Evolutionary conservation across 1,140 invertebrate genomes (phyloP).

Genomic region (Himalopsyche phryganea): DNA sequence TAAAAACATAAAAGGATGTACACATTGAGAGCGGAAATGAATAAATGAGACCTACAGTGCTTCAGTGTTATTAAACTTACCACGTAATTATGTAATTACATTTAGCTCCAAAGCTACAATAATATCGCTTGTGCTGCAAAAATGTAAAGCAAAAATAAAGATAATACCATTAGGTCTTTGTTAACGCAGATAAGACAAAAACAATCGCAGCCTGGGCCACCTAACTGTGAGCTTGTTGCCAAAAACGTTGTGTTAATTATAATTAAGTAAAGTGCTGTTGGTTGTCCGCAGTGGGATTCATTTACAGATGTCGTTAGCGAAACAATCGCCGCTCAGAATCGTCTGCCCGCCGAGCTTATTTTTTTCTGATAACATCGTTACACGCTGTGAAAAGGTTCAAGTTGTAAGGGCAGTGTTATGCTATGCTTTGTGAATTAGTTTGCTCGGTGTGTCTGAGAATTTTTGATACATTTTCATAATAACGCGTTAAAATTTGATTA

Average conservation of each 20-base stretch:
- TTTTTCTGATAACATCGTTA: neutral
- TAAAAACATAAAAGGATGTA: no score
- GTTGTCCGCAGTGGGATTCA: constrained; percentile 10
- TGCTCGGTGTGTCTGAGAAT: no score
- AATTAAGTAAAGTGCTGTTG: constrained; percentile 25
- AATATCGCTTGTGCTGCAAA: no score
- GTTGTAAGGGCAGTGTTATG: neutral
- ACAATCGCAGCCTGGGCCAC: constrained; percentile 2
- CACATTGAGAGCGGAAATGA: no score
- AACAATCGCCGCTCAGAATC: constrained; percentile 4
- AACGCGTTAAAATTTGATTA: no score
- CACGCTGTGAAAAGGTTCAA: neutral
- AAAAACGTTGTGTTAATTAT: constrained; percentile 27
- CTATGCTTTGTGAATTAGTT: neutral
- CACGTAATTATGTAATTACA: no score
- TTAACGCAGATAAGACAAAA: constrained; percentile 4
- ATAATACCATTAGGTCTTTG: neutral
- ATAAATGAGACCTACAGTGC: no score
- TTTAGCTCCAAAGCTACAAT: no score
- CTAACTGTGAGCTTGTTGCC: constrained; percentile 11
- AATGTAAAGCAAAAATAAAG: no score
- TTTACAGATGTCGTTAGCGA: constrained; percentile 15
- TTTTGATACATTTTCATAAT: no score
- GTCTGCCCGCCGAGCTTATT: neutral
- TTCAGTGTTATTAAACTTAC: no score